These are phyloP conservation scores for Ormyrus labotus DNA, from an alignment of 2,888 invertebrate species.

Conservation along the genomic window DNA sequence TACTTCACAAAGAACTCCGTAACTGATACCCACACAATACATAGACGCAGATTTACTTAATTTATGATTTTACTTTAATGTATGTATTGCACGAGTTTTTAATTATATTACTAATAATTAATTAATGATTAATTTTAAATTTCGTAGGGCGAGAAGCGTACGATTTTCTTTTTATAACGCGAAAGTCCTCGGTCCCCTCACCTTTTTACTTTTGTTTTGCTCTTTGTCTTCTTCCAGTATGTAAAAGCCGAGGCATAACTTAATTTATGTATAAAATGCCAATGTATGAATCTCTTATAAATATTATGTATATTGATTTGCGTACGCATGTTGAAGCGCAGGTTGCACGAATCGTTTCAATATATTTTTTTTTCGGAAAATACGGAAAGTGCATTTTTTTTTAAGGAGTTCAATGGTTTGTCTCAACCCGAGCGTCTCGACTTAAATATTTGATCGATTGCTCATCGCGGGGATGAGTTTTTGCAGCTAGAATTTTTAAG, in stretches of 20 bases:
- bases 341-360: not conserved
- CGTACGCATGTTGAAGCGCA: not conserved
- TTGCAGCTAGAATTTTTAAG: too few relatives aligned
- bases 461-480: too few relatives aligned
- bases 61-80: constrained; percentile 54
- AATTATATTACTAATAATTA: constrained; percentile 45
- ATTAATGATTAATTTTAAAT: constrained; percentile 39
- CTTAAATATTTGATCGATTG: too few relatives aligned
- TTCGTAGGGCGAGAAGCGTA: constrained; percentile 32
- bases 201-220: constrained; percentile 2
- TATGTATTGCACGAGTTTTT: constrained; percentile 55
- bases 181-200: constrained; percentile 21
- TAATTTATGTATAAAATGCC: constrained; percentile 51
- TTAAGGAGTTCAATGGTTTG: not conserved
- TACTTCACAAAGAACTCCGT: constrained; percentile 42
- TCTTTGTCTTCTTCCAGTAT: constrained; percentile 16
- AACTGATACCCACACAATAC: constrained; percentile 4
- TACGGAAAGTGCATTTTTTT: not conserved
- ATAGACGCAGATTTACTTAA: constrained; percentile 53
- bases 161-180: constrained; percentile 31
- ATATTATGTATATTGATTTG: not conserved
- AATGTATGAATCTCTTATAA: constrained; percentile 40
- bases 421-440: not conserved
- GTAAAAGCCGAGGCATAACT: constrained; percentile 37
- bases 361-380: too few relatives aligned